A percentile compares a stretch with the other conserved stretches of the same genome.
These are phyloP conservation scores for sheep (Ovis aries) DNA, from an alignment of 2,113 vertebrate genomes.

Conservation along the genomic window DNA sequence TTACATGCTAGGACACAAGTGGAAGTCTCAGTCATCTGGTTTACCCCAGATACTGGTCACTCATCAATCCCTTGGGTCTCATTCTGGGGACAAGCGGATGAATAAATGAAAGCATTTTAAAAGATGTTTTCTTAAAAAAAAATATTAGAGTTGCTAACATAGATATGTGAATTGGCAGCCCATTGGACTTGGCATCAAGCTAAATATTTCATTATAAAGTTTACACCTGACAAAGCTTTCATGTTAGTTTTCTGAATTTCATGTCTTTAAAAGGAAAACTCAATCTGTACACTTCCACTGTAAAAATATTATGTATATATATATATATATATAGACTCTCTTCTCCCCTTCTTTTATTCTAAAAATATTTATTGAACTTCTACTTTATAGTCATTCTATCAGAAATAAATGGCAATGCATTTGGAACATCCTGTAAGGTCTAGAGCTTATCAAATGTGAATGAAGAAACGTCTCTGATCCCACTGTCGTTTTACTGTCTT, in stretches of 20 bases:
- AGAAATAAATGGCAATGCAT: neutral
- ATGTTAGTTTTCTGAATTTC: conserved; percentile 27
- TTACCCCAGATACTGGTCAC: neutral
- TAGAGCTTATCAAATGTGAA: neutral
- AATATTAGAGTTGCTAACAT: conserved; percentile 18
- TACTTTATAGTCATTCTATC: neutral
- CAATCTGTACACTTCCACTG: conserved; percentile 1
- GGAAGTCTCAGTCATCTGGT: neutral
- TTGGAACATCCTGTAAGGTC: neutral
- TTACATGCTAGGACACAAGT: neutral
- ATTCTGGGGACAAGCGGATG: conserved; percentile 14
- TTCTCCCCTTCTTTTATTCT: neutral
- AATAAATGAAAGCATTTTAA: conserved; percentile 41
- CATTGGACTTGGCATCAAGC: conserved; percentile 10
- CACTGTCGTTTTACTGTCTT: neutral
- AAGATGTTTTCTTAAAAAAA: neutral
- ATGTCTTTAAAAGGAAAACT: conserved; percentile 40
- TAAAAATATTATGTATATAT: neutral
- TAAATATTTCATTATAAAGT: conserved; percentile 38
- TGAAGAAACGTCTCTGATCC: neutral
- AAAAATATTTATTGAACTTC: conserved; percentile 16
- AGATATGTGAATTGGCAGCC: conserved; percentile 45
- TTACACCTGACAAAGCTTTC: conserved; percentile 55
- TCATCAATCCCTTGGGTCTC: neutral
- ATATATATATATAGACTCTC: neutral